Percentiles rank a stretch among this genome's conserved stretches.
These are phyloP conservation scores for Halcyon badia DNA, from an alignment of 2,797 vertebrate species.

Conservation along the genomic window DNA sequence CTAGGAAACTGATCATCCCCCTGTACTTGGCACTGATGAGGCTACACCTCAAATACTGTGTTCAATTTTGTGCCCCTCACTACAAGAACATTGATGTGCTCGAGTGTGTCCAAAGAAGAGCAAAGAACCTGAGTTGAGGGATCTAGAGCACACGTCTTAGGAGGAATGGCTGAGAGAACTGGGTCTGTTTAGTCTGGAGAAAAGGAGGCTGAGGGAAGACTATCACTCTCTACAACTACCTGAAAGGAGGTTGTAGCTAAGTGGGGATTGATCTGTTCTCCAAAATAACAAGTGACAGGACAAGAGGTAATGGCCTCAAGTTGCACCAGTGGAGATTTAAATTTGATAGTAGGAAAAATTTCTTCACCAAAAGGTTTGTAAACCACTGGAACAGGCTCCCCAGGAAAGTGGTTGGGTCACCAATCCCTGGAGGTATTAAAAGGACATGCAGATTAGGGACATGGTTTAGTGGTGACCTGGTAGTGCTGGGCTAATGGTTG, in stretches of 20 bases:
- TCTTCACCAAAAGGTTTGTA: not conserved
- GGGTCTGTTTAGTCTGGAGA: not conserved
- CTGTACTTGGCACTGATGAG: not conserved
- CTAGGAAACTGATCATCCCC: not conserved
- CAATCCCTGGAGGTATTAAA: not conserved
- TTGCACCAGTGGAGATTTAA: not conserved
- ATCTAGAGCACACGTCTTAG: not conserved
- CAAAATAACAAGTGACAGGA: not conserved
- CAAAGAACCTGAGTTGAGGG: not conserved
- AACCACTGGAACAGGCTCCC: not conserved
- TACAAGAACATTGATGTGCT: not conserved
- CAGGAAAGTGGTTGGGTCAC: not conserved
- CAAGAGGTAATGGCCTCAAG: not conserved
- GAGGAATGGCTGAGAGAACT: not conserved
- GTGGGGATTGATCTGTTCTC: not conserved
- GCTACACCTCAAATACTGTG: not conserved
- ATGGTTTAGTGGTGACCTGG: not conserved
- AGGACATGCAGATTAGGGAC: not conserved
- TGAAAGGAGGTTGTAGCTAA: not conserved
- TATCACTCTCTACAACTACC: not conserved
- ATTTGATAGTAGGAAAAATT: not conserved
- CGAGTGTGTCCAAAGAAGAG: not conserved
- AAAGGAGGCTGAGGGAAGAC: not conserved
- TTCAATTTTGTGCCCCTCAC: not conserved
- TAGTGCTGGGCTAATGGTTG: not conserved